Evolutionary conservation across 1,140 invertebrate species (phyloP), one percentile per base, ranked within the genome.

Genomic region (Bombus huntii): DNA sequence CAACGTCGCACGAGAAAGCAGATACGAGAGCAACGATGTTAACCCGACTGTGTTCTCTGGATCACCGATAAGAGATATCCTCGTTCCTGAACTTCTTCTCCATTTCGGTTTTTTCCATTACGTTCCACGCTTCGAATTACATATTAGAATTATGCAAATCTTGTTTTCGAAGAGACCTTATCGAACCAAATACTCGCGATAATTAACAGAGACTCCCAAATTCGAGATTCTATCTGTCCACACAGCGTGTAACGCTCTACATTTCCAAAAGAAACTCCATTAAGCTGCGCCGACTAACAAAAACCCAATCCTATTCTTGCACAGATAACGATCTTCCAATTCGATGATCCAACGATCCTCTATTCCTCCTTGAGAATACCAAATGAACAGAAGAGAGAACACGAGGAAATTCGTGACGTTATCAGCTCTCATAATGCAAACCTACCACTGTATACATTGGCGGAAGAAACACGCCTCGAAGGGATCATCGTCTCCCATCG

Each of bases 1-100:
- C 79, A 81, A 39, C 79, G 79, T 81, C 68, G 28, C 39, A 10
- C 62, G 44, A 80, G 77, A 42, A 70, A 68, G 5, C 42, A 80
- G 65, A 70, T 80, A 80, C 13, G 31, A 31, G n/a, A 25, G 39
- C 65, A 53, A 68, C 77, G 62, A 80, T 37, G 77, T 22, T 25
- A 80, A 68, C 34, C 34, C 18, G 15, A 10, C 34, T 37, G 8
- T 31, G 28, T 25, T 77, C 25, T 12, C 12, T n/a, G 65, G 65
- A 53, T 62, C n/a, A 31, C 34, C 66, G 66, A 68, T 68, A 68
- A 68, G 3, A 22, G 9, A 18, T 22, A 6, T 53, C 47, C 47
- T 53, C 47, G 47, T 6, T 22, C 18, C 0, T 18, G 5, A 53
- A 53, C 15, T 47, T 47, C 47, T 22, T 8, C 47, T 53, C 6